These are phyloP conservation scores for Tineola bisselliella DNA, from an alignment of 2,888 invertebrate genomes.

Conservation along the genomic window DNA sequence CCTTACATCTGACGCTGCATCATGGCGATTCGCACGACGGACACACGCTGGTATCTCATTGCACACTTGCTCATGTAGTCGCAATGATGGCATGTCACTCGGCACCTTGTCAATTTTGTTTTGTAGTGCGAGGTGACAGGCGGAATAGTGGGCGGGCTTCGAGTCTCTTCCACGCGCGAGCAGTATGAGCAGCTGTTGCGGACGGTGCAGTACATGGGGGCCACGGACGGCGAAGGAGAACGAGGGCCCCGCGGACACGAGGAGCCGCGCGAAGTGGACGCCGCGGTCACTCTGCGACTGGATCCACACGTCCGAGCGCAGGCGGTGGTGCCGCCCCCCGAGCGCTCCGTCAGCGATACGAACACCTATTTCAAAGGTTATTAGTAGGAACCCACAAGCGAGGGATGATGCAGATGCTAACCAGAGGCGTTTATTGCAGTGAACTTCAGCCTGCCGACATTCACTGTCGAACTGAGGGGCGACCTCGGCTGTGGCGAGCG, in stretches of 20 bases:
- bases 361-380: conserved; percentile 23
- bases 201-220: conserved; percentile 54
- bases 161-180: conserved; percentile 83
- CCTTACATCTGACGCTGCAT: conserved; percentile 75
- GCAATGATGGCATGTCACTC: too few species aligned
- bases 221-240: background rate
- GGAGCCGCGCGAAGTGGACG: conserved; percentile 29
- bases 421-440: conserved; percentile 38
- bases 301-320: conserved; percentile 72
- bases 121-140: conserved; percentile 72
- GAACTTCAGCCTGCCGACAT: conserved; percentile 76
- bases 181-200: conserved; percentile 92
- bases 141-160: conserved; percentile 82
- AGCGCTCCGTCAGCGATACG: background rate
- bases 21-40: conserved; percentile 32
- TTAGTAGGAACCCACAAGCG: background rate
- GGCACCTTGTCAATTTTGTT: too few species aligned
- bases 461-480: conserved; percentile 80
- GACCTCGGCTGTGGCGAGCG: conserved; percentile 75
- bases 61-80: too few species aligned
- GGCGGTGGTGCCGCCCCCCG: conserved; percentile 40
- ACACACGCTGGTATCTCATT: conserved; percentile 6
- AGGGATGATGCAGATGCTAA: background rate
- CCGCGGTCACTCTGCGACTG: conserved; percentile 63
- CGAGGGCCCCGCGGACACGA: conserved; percentile 9